Conservation (phyloP, 2,797 vertebrate species). For the Apodemus agrarius region DNA sequence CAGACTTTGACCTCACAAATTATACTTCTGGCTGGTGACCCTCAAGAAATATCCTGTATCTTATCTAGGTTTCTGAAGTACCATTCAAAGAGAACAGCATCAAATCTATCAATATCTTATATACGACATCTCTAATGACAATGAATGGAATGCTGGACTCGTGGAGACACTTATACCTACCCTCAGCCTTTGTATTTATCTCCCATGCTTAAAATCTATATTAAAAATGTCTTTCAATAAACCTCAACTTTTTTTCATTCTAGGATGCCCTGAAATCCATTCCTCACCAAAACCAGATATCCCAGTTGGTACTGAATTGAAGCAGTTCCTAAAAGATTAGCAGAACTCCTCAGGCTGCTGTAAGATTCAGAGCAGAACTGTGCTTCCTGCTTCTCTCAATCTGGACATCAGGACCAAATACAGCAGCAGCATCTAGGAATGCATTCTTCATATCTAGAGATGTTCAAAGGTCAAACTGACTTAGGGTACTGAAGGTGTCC, state of each 20-base stretch:
- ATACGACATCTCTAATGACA: background rate
- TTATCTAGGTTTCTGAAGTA: background rate
- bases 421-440: background rate
- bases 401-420: background rate
- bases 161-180: background rate
- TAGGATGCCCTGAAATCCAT: background rate
- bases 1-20: background rate
- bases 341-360: background rate
- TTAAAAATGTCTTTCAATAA: background rate
- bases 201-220: background rate
- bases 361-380: no score
- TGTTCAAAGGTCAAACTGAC: background rate
- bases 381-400: background rate
- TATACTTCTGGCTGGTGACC: background rate
- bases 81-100: background rate
- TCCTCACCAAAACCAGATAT: background rate
- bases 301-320: background rate
- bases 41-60: background rate
- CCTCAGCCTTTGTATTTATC: background rate
- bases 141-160: background rate
- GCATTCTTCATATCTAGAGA: background rate
- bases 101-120: background rate
- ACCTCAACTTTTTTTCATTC: no score
- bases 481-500: background rate
- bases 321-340: background rate